Evolutionary conservation across 2,797 vertebrate genomes (phyloP).

Genomic region (Rhinoraja longicauda): DNA sequence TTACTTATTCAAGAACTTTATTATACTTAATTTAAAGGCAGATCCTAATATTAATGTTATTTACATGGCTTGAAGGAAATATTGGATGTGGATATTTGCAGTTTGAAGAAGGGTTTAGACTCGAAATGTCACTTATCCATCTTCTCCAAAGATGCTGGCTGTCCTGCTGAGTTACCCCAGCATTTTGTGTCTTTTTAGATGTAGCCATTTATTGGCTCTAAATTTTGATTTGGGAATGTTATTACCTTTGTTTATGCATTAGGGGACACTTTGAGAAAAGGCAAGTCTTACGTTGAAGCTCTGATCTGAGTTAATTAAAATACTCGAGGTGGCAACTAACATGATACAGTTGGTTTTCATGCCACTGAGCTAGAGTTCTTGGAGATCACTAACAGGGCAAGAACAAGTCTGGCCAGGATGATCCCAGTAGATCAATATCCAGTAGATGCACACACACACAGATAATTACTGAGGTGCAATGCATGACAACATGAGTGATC

Average conservation of each 20-base stretch:
- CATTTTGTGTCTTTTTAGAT: no score
- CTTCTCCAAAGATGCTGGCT: no score
- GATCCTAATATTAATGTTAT: background rate
- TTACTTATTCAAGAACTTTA: background rate
- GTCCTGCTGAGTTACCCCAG: no score
- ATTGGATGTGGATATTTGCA: background rate
- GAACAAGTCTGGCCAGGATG: background rate
- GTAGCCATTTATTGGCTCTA: background rate
- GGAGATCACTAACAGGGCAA: background rate
- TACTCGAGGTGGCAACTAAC: background rate
- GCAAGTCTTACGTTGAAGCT: background rate
- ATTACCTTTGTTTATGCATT: background rate
- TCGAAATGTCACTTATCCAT: no score
- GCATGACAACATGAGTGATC: background rate
- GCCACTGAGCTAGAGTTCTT: background rate
- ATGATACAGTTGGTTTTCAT: background rate
- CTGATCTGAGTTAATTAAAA: background rate
- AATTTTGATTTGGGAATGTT: background rate
- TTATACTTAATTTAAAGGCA: background rate
- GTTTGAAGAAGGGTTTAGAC: no score
- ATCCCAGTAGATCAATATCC: background rate
- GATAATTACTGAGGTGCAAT: background rate
- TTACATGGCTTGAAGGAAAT: background rate
- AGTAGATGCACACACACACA: background rate
- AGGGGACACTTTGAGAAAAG: background rate